A percentile compares a stretch with the other conserved stretches of the same genome.
Conservation (phyloP, 2,888 invertebrate species). For the Drosophila multiciliata region DNA sequence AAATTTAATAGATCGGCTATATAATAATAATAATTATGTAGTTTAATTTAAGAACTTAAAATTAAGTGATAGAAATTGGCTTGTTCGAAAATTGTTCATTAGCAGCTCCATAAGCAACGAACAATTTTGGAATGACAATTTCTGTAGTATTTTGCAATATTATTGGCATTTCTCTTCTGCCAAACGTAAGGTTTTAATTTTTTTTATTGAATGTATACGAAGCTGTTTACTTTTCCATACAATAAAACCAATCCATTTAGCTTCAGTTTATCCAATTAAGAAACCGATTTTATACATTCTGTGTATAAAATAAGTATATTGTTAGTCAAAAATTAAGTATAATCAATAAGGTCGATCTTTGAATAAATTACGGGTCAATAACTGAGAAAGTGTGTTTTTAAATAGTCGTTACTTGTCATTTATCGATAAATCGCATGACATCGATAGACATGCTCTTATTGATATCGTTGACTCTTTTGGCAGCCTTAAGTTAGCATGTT, state of each 20-base stretch:
- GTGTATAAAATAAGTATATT: conserved; percentile 38
- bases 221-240: conserved; percentile 26
- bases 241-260: conserved; percentile 21
- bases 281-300: conserved; percentile 5
- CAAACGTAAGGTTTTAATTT: conserved; percentile 51
- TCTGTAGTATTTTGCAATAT: conserved; percentile 33
- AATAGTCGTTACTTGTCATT: background rate
- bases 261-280: conserved; percentile 22
- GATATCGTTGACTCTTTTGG: background rate
- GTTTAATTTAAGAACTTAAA: conserved; percentile 36
- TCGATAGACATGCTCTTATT: conserved; percentile 22
- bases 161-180: conserved; percentile 44
- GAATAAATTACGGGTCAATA: conserved; percentile 39
- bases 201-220: conserved; percentile 51
- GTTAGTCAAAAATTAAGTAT: conserved; percentile 43
- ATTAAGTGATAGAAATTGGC: conserved; percentile 27
- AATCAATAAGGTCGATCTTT: conserved; percentile 27
- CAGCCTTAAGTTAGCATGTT: conserved; percentile 13
- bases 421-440: conserved; percentile 20
- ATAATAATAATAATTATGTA: conserved; percentile 31
- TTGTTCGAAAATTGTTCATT: conserved; percentile 74
- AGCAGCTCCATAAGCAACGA: conserved; percentile 23
- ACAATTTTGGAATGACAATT: conserved; percentile 76
- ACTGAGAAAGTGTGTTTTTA: conserved; percentile 11
- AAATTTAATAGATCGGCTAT: conserved; percentile 4